A percentile compares a stretch with the other conserved stretches of the same genome.
Evolutionary conservation across 2,113 vertebrate genomes (phyloP).

Genomic region (Onychostruthus taczanowskii): DNA sequence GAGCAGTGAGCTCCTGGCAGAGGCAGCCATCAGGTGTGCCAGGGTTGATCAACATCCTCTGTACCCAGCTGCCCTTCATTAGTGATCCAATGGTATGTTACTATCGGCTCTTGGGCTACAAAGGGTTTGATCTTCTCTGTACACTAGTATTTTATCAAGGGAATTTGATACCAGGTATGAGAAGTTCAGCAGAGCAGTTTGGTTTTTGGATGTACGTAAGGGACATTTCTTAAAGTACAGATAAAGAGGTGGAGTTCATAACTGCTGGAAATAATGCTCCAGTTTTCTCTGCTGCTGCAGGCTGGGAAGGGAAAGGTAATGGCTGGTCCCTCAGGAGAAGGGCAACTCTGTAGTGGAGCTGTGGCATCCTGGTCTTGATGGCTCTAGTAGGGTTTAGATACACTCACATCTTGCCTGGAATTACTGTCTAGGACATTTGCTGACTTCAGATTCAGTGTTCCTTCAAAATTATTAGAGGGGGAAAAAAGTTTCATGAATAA

Average conservation of each 20-base stretch:
- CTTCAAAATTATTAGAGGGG: not conserved
- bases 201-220: not conserved
- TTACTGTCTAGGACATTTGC: not conserved
- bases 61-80: too few relatives aligned
- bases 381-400: not conserved
- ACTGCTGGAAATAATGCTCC: not conserved
- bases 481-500: not conserved
- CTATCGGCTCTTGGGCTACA: rapidly evolving
- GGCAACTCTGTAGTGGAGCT: not conserved
- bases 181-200: not conserved
- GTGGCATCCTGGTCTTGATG: not conserved
- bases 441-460: not conserved
- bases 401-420: not conserved
- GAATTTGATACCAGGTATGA: not conserved
- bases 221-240: not conserved
- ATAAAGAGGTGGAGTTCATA: not conserved
- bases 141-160: not conserved
- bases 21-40: rapidly evolving
- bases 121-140: not conserved
- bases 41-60: not conserved
- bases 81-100: rapidly evolving
- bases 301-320: not conserved
- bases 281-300: not conserved
- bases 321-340: not conserved
- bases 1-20: not conserved